phyloP scores from a whole-genome alignment of 2,113 vertebrate genomes.

The Empidonax alnorum region DNA sequence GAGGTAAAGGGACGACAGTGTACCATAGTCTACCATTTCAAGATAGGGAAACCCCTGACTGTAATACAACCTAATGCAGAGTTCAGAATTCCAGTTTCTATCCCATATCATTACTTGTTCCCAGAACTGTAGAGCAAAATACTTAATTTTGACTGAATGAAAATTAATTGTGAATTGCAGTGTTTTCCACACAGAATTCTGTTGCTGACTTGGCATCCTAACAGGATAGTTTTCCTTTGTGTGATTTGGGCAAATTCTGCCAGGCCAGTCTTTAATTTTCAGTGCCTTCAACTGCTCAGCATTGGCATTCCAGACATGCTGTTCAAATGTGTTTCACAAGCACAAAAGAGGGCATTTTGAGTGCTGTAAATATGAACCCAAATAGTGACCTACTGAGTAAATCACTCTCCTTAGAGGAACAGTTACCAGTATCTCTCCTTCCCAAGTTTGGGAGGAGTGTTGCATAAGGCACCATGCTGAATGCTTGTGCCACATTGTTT shows the following conservation, averaged over 20 bases:
- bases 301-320: neutral
- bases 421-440: neutral
- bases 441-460: neutral
- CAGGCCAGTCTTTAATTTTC: neutral
- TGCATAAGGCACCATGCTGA: neutral
- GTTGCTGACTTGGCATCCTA: neutral
- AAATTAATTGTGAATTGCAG: neutral
- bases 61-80: neutral
- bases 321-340: neutral
- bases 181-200: neutral
- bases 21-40: neutral
- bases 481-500: neutral
- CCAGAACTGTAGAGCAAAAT: neutral
- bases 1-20: neutral
- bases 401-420: neutral
- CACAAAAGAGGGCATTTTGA: neutral
- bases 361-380: neutral
- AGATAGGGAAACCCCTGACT: neutral
- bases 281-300: neutral
- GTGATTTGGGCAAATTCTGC: neutral
- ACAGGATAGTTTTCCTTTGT: neutral
- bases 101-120: neutral
- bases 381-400: neutral
- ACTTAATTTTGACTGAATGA: neutral
- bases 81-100: neutral